phyloP scores from a whole-genome alignment of 1,140 invertebrate genomes.

The Trissolcus basalis region DNA sequence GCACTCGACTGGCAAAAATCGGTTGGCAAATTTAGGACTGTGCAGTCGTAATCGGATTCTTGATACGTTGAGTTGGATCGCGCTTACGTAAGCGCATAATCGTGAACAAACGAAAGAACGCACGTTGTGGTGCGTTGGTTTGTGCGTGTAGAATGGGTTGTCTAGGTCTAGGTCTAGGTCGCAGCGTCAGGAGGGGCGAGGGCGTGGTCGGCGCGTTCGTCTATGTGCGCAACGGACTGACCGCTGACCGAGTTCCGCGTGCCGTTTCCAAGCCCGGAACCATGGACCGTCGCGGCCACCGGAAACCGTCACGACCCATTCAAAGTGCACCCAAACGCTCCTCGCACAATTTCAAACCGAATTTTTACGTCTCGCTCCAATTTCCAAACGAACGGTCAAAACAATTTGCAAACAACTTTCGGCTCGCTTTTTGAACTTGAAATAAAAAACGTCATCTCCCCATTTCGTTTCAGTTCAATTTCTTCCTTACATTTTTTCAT shows the following conservation, averaged over 20 bases:
- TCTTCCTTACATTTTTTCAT: too few species aligned
- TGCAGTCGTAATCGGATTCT: too few species aligned
- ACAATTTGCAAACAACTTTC: neutral
- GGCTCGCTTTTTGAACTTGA: neutral
- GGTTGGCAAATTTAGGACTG: too few species aligned
- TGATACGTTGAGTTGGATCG: conserved; percentile 20
- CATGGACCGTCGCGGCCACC: conserved; percentile 54
- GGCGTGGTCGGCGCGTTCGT: conserved; percentile 52
- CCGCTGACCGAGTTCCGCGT: conserved; percentile 61
- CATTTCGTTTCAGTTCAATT: too few species aligned
- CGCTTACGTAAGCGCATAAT: conserved; percentile 47
- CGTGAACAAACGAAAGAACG: conserved; percentile 60
- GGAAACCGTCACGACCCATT: conserved; percentile 36
- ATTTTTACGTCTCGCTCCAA: conserved; percentile 6
- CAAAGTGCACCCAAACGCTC: conserved; percentile 9
- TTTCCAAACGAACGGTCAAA: neutral
- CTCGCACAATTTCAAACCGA: neutral
- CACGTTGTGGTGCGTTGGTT: conserved; percentile 1
- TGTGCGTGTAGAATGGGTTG: conserved; percentile 45
- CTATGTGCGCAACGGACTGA: conserved; percentile 61
- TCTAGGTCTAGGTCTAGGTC: conserved; percentile 74
- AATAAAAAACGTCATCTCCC: neutral
- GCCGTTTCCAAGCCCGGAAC: conserved; percentile 54
- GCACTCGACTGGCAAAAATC: too few species aligned
- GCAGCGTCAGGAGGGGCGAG: conserved; percentile 38